Conservation (phyloP, 92 coral and sea anemone species). For the Isaurus tuberculatus region DNA sequence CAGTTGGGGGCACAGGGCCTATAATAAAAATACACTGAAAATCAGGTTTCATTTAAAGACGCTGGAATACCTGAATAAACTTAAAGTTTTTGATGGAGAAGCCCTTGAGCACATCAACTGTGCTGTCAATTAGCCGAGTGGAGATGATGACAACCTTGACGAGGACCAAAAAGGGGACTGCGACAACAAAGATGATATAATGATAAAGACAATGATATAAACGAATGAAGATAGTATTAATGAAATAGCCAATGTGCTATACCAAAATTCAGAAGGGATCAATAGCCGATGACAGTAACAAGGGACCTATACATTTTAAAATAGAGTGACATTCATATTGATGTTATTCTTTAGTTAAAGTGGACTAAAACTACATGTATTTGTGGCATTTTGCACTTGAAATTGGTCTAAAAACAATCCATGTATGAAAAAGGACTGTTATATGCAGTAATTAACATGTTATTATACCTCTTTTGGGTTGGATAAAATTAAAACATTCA, state of each 20-base stretch:
- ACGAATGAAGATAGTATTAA: background rate
- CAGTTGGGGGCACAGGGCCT: conserved; percentile 24
- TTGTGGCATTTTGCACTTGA: background rate
- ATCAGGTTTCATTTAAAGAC: conserved; percentile 11
- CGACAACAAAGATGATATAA: background rate
- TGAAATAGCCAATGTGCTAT: background rate
- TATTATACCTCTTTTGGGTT: background rate
- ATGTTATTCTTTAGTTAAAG: background rate
- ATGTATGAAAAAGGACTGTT: background rate
- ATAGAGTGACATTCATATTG: background rate
- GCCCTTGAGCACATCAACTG: conserved; percentile 7
- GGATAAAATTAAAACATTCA: conserved; percentile 3
- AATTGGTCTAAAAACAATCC: background rate
- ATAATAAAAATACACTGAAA: background rate
- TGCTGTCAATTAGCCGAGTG: background rate
- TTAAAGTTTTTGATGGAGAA: background rate
- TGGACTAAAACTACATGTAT: background rate
- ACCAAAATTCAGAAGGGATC: background rate
- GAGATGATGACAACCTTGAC: background rate
- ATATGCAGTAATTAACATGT: background rate
- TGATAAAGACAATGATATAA: background rate
- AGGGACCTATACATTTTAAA: background rate
- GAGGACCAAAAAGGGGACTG: conserved; percentile 6
- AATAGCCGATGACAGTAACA: conserved; percentile 8
- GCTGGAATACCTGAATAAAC: background rate